Evolutionary conservation across 2,888 invertebrate genomes (phyloP).

Genomic region (Heliconius charithonia): DNA sequence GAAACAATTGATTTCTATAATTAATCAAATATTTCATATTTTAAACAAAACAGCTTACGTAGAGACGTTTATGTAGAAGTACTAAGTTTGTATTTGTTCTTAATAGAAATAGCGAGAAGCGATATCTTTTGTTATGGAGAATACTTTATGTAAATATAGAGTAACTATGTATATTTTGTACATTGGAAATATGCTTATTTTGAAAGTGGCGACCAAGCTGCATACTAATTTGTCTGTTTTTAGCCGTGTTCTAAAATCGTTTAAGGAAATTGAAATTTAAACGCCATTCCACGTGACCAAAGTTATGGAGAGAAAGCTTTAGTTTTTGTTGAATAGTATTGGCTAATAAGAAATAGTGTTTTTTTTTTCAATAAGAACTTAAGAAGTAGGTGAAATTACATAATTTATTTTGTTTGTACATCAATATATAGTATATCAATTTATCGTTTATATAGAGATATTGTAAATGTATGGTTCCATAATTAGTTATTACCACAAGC

Average conservation of each 20-base stretch:
- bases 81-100: not conserved
- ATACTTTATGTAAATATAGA: conserved; percentile 42
- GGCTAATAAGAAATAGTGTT: not conserved
- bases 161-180: conserved; percentile 48
- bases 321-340: conserved; percentile 20
- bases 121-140: conserved; percentile 40
- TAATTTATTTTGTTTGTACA: not conserved
- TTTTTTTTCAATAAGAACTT: not conserved
- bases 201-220: conserved; percentile 52
- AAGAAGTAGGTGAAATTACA: not conserved
- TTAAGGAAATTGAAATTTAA: conserved; percentile 44
- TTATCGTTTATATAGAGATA: too few relatives aligned
- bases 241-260: conserved; percentile 48
- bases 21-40: not conserved
- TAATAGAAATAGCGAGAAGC: conserved; percentile 29
- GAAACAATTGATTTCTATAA: not conserved
- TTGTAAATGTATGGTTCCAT: too few relatives aligned
- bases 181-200: conserved; percentile 52
- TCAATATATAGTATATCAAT: too few relatives aligned
- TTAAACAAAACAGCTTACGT: not conserved
- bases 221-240: conserved; percentile 54
- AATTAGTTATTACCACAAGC: too few relatives aligned
- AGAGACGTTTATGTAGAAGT: not conserved
- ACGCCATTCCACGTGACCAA: conserved; percentile 31
- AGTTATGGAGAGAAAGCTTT: conserved; percentile 36